A percentile compares a stretch with the other conserved stretches of the same genome.
phyloP scores from a whole-genome alignment of 2,888 invertebrate genomes.

The Morpho helenor region DNA sequence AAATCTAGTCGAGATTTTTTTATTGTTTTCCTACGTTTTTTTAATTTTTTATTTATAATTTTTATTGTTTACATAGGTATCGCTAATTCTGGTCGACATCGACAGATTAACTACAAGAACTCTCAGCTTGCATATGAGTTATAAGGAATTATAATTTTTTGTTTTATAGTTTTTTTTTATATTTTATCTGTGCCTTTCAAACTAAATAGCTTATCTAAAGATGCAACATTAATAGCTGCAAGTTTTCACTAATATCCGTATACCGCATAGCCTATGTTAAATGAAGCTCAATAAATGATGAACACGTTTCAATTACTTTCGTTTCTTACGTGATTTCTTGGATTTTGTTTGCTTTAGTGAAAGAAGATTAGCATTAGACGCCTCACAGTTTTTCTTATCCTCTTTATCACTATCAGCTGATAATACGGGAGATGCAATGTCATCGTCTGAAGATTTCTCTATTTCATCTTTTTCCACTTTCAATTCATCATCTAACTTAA shows the following conservation, averaged over 20 bases:
- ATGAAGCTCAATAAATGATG: slow-evolving; percentile 39
- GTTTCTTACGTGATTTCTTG: slow-evolving; percentile 81
- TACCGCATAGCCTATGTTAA: slow-evolving; percentile 16
- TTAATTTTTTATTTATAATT: slow-evolving; percentile 55
- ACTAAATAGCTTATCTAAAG: slow-evolving; percentile 49
- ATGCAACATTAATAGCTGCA: slow-evolving; percentile 49
- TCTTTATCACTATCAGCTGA: slow-evolving; percentile 80
- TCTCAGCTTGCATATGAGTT: slow-evolving; percentile 18
- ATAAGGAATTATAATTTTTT: slow-evolving; percentile 9
- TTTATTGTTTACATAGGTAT: slow-evolving; percentile 55
- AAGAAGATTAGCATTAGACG: slow-evolving; percentile 53
- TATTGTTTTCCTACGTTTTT: slow-evolving; percentile 61
- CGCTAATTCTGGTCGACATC: slow-evolving; percentile 35
- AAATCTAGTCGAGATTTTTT: slow-evolving; percentile 48
- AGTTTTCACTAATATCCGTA: background rate
- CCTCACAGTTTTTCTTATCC: slow-evolving; percentile 58
- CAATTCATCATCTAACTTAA: slow-evolving; percentile 58
- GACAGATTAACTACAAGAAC: slow-evolving; percentile 12
- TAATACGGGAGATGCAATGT: slow-evolving; percentile 68
- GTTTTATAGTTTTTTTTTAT: slow-evolving; percentile 45
- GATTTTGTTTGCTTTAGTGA: slow-evolving; percentile 67
- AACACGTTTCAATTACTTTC: slow-evolving; percentile 74
- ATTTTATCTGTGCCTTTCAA: slow-evolving; percentile 52
- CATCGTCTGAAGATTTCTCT: slow-evolving; percentile 80
- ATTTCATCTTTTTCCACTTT: slow-evolving; percentile 51